phyloP scores from a whole-genome alignment of 1,140 invertebrate species.

The Bombus soroeensis region DNA sequence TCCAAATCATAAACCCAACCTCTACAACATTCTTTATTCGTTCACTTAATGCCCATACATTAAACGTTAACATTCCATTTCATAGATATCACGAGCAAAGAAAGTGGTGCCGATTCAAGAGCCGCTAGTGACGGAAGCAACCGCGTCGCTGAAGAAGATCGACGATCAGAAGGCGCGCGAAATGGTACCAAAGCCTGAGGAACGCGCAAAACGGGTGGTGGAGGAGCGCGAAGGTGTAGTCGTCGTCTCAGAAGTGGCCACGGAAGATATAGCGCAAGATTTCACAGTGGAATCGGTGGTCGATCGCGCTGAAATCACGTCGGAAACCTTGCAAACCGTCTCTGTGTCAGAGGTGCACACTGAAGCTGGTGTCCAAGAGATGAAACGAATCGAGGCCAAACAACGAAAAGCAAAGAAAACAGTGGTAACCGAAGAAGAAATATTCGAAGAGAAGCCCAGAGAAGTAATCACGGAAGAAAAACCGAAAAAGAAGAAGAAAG shows the following conservation, averaged over 20 bases:
- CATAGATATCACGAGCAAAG: conserved; percentile 78
- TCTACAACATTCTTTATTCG: not conserved
- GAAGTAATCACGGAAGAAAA: conserved; percentile 60
- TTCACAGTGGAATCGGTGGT: conserved; percentile 71
- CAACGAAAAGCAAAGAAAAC: conserved; percentile 73
- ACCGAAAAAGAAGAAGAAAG: conserved; percentile 78
- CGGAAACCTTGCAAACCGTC: conserved; percentile 77
- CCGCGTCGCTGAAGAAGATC: conserved; percentile 85
- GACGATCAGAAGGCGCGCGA: conserved; percentile 82
- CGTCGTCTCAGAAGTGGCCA: conserved; percentile 84
- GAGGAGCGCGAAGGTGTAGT: conserved; percentile 84
- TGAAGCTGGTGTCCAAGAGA: conserved; percentile 80
- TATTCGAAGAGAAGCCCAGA: conserved; percentile 61
- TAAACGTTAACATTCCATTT: conserved; percentile 12
- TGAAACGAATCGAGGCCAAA: conserved; percentile 76
- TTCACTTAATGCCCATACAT: not conserved
- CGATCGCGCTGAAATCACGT: conserved; percentile 73
- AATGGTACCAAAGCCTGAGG: conserved; percentile 74
- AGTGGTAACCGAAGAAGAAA: conserved; percentile 70
- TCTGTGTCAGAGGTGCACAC: conserved; percentile 80
- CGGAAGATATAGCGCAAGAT: conserved; percentile 82
- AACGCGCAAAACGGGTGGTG: conserved; percentile 83
- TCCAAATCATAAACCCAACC: too few relatives aligned
- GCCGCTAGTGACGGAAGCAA: conserved; percentile 85
- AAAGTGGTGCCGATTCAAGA: conserved; percentile 84